A percentile compares a stretch with the other conserved stretches of the same genome.
phyloP scores from a whole-genome alignment of 92 coral and sea anemone species.

The Porites evermanni region DNA sequence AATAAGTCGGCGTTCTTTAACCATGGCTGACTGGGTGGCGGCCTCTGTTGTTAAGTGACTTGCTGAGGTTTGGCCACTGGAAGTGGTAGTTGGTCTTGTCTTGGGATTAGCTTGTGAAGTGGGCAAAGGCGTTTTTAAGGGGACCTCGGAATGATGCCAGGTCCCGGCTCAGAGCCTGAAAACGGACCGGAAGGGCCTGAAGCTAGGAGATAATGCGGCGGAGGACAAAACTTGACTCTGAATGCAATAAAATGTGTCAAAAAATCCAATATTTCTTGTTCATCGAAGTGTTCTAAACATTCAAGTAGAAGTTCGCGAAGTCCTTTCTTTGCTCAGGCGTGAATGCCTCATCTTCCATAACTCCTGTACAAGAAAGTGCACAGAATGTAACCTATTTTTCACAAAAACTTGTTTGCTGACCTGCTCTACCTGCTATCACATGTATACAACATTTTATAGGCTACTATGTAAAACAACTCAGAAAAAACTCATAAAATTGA shows the following conservation, averaged over 20 bases:
- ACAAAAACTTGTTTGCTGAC: no score
- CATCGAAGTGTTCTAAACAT: constrained; percentile 1
- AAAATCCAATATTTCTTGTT: constrained; percentile 14
- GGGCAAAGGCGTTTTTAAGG: no score
- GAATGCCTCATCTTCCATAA: not conserved
- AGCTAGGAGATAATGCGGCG: not conserved
- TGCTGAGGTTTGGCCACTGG: no score
- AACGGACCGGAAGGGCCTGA: not conserved
- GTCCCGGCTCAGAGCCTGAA: not conserved
- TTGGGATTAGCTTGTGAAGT: not conserved
- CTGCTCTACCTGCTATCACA: no score
- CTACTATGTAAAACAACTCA: no score
- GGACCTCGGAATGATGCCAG: not conserved
- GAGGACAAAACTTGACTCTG: constrained; percentile 1
- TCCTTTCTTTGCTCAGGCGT: not conserved
- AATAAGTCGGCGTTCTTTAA: no score
- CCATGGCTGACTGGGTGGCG: no score
- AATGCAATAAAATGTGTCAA: constrained; percentile 9
- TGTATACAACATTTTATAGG: no score
- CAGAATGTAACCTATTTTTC: not conserved
- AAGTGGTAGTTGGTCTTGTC: not conserved
- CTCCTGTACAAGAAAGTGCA: not conserved
- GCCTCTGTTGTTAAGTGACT: no score
- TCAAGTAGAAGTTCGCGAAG: constrained; percentile 12
- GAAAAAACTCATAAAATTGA: no score